A percentile compares a stretch with the other conserved stretches of the same genome.
phyloP scores from a whole-genome alignment of 2,113 vertebrate species.

The Mystacornis crossleyi region DNA sequence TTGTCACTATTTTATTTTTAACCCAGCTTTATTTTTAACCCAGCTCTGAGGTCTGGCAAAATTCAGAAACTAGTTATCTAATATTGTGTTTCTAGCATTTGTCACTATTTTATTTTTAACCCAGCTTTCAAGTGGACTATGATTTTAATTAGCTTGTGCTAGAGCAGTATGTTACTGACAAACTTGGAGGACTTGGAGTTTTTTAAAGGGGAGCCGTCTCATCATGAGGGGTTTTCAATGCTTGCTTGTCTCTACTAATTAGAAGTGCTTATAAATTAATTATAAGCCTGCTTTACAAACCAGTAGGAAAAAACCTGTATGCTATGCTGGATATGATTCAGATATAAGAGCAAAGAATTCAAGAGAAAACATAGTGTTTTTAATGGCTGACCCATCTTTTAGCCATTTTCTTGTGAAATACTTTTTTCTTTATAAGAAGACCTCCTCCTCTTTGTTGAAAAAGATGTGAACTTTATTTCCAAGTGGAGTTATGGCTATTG shows the following conservation, averaged over 20 bases:
- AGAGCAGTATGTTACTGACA: not conserved
- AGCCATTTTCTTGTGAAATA: not conserved
- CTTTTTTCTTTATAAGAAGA: not conserved
- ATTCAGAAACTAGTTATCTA: not conserved
- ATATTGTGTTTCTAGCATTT: not conserved
- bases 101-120: not conserved
- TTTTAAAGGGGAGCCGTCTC: not conserved
- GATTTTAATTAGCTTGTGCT: not conserved
- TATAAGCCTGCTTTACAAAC: conserved; percentile 22
- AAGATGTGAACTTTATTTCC: not conserved
- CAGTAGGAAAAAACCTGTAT: not conserved
- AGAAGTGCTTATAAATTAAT: conserved; percentile 54
- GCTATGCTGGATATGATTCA: not conserved
- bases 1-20: not conserved
- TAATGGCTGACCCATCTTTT: not conserved
- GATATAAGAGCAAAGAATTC: not conserved
- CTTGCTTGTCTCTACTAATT: conserved; percentile 29
- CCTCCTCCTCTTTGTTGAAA: not conserved
- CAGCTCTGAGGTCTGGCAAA: not conserved
- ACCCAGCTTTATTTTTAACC: not conserved
- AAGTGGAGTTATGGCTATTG: not conserved
- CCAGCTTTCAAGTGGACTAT: not conserved
- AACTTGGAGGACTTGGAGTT: not conserved
- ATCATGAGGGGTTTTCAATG: not conserved
- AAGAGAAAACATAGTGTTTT: not conserved